A percentile compares a stretch with the other conserved stretches of the same genome.
These are phyloP conservation scores for Dromas ardeola DNA, from an alignment of 2,113 vertebrate species.

Conservation along the genomic window DNA sequence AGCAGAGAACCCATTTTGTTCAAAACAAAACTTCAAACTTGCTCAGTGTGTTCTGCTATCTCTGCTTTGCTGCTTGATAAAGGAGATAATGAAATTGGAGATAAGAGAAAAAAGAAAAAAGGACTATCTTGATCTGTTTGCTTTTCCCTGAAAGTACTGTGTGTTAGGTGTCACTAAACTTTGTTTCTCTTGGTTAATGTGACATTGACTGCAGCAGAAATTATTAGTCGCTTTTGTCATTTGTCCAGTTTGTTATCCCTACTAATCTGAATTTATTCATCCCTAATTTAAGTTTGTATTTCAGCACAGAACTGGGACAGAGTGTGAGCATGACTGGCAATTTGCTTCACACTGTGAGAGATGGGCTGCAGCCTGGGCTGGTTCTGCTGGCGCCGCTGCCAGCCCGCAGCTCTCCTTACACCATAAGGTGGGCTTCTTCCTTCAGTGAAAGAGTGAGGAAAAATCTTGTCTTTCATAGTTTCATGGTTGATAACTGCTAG, in stretches of 20 bases:
- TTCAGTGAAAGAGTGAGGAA: neutral
- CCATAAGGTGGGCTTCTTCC: neutral
- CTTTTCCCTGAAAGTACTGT: neutral
- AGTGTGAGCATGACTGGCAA: neutral
- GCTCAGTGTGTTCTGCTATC: neutral
- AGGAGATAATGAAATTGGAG: constrained; percentile 11
- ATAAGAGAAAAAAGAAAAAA: constrained; percentile 1
- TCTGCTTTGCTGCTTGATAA: neutral
- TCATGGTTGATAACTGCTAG: neutral
- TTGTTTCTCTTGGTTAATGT: neutral
- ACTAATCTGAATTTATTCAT: neutral
- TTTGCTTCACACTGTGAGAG: neutral
- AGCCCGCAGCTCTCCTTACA: neutral
- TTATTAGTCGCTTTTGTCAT: neutral
- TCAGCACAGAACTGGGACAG: neutral
- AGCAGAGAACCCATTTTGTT: neutral
- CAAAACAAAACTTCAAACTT: neutral
- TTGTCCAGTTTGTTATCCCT: neutral
- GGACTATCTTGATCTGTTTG: neutral
- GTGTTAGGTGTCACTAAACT: neutral
- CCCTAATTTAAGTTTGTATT: neutral
- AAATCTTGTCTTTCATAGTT: neutral
- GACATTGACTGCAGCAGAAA: neutral
- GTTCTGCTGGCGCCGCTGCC: neutral
- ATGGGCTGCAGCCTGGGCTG: neutral